These are phyloP conservation scores for Mactra quadrangularis DNA, from an alignment of 1,140 invertebrate genomes.

Conservation along the genomic window DNA sequence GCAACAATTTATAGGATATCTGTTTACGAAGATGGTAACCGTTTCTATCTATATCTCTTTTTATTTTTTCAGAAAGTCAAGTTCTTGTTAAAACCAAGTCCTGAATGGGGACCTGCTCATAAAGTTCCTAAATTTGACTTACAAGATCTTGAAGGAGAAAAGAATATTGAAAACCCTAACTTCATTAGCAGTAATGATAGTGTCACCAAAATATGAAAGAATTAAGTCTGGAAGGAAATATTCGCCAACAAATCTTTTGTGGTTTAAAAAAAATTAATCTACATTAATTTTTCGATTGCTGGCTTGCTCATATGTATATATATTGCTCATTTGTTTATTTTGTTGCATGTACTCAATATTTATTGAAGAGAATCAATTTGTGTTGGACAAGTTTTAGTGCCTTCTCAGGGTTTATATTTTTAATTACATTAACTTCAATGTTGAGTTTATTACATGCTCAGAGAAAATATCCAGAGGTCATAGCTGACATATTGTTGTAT, in stretches of 20 bases:
- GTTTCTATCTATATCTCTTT: too few species aligned
- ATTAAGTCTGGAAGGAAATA: neutral
- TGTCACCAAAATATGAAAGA: slow-evolving; percentile 44
- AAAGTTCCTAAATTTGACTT: slow-evolving; percentile 76
- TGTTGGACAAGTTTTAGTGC: neutral
- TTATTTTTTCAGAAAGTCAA: slow-evolving; percentile 71
- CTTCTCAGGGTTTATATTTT: too few species aligned
- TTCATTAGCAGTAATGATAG: slow-evolving; percentile 60
- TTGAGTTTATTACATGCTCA: too few species aligned
- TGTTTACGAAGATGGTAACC: too few species aligned
- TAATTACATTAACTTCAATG: too few species aligned
- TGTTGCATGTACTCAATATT: neutral
- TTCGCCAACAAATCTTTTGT: slow-evolving; percentile 2
- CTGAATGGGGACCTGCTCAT: slow-evolving; percentile 78
- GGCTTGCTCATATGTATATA: neutral
- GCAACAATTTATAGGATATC: too few species aligned
- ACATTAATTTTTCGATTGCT: neutral
- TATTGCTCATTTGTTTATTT: neutral
- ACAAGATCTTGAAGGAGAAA: slow-evolving; percentile 40
- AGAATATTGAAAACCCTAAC: slow-evolving; percentile 58
- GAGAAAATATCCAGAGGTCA: too few species aligned
- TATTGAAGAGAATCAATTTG: neutral
- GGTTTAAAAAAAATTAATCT: neutral
- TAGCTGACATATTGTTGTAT: too few species aligned
- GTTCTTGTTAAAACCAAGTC: slow-evolving; percentile 68